Evolutionary conservation across 2,113 vertebrate genomes (phyloP), one percentile per base, ranked within the genome.

Genomic region (Cromileptes altivelis): DNA sequence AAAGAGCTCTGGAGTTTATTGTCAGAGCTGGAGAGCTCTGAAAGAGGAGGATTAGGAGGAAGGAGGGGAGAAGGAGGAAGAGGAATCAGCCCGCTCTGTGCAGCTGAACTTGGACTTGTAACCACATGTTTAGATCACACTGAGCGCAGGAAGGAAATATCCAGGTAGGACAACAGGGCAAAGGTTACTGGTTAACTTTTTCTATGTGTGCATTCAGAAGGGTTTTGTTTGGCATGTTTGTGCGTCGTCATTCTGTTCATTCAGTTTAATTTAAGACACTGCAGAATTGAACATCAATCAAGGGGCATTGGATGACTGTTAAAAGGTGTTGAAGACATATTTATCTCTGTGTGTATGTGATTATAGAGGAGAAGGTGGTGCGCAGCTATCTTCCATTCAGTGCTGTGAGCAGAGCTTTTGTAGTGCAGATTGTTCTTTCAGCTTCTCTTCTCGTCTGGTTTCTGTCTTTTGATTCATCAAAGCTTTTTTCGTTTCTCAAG

Each of bases 111-210:
- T 84, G 76, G 78, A 88, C 79, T 67, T 71, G 60, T 19, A 40
- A 6, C 21, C 25, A 56, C 78, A 56, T 21, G 81, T 77, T 63
- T 14, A 33, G 57, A 78, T 70, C 52, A 1, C 6, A 3, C 6
- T 14, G 67, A 30, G 55, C 15, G 23, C 11, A 12, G 72, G 55
- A 33, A 3, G 69, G 70, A 81, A 72, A 11, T 9, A 23, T 57
- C 6, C 85, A 91, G 91, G 85, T 91, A 68, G 60, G 83, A 65
- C 17, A 21, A 10, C 42, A 0, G 84, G 57, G 27, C 76, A 82
- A 85, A 91, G 87, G 89, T 88, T 15, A 45, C 11, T 45, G 42
- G 42, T 8, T 45, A 9, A 45, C 42, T 45, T 45, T 45, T 45
- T 45, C 42, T 47, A 1, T 0, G 15, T 50, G 45, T 47, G 33